These are phyloP conservation scores for Chrysaora quinquecirrha DNA, from an alignment of 30 jellyfish, hydroid and myxozoan species.

Conservation along the genomic window DNA sequence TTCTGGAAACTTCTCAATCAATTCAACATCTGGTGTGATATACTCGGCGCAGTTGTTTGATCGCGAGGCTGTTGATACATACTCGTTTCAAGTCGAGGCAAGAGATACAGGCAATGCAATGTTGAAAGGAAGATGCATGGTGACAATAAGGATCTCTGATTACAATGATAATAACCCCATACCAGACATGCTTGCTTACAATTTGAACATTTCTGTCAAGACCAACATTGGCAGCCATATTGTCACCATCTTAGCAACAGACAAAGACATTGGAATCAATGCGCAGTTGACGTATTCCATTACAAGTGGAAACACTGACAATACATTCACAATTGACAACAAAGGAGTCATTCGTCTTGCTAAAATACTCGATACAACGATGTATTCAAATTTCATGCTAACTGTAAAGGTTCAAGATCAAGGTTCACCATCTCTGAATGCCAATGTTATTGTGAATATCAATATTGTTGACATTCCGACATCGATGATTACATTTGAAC, in stretches of 20 bases:
- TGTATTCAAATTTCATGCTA: conserved; percentile 31
- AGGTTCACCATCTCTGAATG: conserved; percentile 65
- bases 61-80: conserved; percentile 47
- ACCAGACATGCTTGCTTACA: conserved; percentile 42
- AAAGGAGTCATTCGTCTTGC: conserved; percentile 71
- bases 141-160: conserved; percentile 62
- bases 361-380: conserved; percentile 20
- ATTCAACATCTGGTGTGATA: conserved; percentile 56
- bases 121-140: conserved; percentile 72
- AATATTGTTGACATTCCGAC: conserved; percentile 15
- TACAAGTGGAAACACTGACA: conserved; percentile 23
- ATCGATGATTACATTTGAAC: conserved; percentile 24
- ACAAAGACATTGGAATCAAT: conserved; percentile 80
- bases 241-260: conserved; percentile 76
- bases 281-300: conserved; percentile 56
- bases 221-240: conserved; percentile 69
- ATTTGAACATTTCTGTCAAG: conserved; percentile 50
- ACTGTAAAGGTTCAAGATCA: conserved; percentile 54
- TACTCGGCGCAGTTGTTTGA: conserved; percentile 52
- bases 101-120: conserved; percentile 69
- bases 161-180: conserved; percentile 83
- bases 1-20: conserved; percentile 80
- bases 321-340: conserved; percentile 47
- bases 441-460: conserved; percentile 34
- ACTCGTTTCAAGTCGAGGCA: conserved; percentile 80